Conservation (phyloP, 2,797 vertebrate species). For the Poecile montanus region DNA sequence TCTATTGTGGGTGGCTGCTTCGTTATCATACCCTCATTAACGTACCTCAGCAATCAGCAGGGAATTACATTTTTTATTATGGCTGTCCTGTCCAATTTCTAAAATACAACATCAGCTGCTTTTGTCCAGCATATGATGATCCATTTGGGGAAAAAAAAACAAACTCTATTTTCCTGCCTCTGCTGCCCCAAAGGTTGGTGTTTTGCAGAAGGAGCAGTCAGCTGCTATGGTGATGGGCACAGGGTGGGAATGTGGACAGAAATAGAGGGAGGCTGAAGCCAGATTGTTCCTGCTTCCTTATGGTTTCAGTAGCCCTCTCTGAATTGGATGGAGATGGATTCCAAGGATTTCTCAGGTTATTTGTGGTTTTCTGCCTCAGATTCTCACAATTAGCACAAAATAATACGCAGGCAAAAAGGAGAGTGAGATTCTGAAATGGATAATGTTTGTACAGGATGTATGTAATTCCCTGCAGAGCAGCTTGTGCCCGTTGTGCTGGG, state of each 20-base stretch:
- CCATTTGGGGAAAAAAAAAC: background rate
- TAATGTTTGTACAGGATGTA: background rate
- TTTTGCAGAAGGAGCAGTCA: background rate
- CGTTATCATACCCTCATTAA: background rate
- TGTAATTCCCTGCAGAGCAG: background rate
- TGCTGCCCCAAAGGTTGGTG: background rate
- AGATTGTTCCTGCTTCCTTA: background rate
- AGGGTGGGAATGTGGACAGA: background rate
- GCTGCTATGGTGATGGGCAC: constrained; percentile 39
- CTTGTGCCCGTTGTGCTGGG: background rate
- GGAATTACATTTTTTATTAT: background rate
- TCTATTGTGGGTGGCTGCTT: background rate
- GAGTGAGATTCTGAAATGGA: background rate
- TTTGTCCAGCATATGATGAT: background rate
- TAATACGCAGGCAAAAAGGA: background rate
- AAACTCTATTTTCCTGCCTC: background rate
- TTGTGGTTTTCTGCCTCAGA: background rate
- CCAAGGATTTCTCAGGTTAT: background rate
- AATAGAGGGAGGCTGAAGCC: background rate
- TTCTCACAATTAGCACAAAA: background rate
- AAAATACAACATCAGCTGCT: background rate
- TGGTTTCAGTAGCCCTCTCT: background rate
- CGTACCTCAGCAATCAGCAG: background rate
- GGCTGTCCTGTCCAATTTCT: background rate
- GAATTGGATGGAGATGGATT: background rate